Evolutionary conservation across 2,888 invertebrate genomes (phyloP), one percentile per base, ranked within the genome.

Genomic region (Drosophila quinaria): DNA sequence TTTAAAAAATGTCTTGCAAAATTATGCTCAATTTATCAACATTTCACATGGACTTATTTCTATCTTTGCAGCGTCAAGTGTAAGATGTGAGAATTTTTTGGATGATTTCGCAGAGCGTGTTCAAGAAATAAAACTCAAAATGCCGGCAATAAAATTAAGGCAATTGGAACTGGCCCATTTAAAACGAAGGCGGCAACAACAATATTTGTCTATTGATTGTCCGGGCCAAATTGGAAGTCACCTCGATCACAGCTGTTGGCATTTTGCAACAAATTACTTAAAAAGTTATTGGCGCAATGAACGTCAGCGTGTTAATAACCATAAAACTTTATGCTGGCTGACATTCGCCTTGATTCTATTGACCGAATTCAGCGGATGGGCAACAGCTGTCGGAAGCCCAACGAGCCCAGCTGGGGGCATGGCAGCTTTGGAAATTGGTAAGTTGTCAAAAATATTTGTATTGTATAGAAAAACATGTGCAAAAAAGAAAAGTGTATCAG

Each of bases 301-400:
- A 76, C 86, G 80, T 67, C 85, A 84, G 81, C 80, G 81, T 84
- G 83, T 88, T 60, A 91, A 91, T 90, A 90, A 89, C 81, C 81
- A 83, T 90, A 90, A 91, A 91, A 90, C 81, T 90, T 89, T 91
- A 90, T 90, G 85, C 75, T 85, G 84, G 88, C 87, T 91, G 89
- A 81, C 91, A 90, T 85, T 90, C 90, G 86, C 86, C 89, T 85
- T 90, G 90, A 89, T 91, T 90, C 84, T 90, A 89, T 81, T 90
- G 81, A 78, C 80, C 73, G 80, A 52, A 60, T 46, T 35, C 59
- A 35, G 10, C 54, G 70, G 39, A 47, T 47, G 17, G 22, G 68
- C 65, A 39, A 58, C 80, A 58, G 49, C 80, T 59, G 64, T 66
- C 25, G 64, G 52, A 42, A 69, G 41, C 25, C 62, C 54, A 25